A percentile compares a stretch with the other conserved stretches of the same genome.
Conservation (phyloP, 2,888 invertebrate species). For the Hemaris fuciformis region DNA sequence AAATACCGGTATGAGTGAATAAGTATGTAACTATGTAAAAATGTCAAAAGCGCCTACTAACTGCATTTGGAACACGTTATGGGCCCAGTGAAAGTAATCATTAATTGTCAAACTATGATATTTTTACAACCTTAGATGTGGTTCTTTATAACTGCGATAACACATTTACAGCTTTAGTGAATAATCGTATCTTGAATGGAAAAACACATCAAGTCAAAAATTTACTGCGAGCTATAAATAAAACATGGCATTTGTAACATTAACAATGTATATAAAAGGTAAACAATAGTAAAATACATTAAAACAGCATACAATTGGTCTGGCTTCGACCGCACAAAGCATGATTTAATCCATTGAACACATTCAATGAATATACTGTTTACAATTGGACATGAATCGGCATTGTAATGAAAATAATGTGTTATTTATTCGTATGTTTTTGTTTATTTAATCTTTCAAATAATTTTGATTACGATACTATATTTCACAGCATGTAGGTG, state of each 20-base stretch:
- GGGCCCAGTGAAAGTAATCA: no score
- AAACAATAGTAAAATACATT: neutral
- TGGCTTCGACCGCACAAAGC: neutral
- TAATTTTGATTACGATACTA: neutral
- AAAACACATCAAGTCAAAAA: no score
- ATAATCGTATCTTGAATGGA: neutral
- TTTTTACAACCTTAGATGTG: no score
- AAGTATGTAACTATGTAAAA: no score
- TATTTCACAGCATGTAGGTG: no score
- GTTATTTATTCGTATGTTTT: neutral
- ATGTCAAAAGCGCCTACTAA: no score
- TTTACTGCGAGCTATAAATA: neutral
- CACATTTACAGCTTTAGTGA: no score
- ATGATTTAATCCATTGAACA: constrained; percentile 9
- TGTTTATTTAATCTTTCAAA: no score
- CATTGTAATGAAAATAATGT: constrained; percentile 4
- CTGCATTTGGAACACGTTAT: no score
- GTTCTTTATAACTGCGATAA: no score
- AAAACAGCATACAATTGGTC: neutral
- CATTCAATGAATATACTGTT: neutral
- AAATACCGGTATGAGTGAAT: no score
- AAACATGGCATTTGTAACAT: neutral
- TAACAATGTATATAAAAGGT: neutral
- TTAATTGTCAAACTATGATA: no score
- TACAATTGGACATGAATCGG: neutral